Percentiles rank a stretch among this genome's conserved stretches.
These are phyloP conservation scores for Montipora cactus DNA, from an alignment of 64 coral and sea anemone species.

Conservation along the genomic window DNA sequence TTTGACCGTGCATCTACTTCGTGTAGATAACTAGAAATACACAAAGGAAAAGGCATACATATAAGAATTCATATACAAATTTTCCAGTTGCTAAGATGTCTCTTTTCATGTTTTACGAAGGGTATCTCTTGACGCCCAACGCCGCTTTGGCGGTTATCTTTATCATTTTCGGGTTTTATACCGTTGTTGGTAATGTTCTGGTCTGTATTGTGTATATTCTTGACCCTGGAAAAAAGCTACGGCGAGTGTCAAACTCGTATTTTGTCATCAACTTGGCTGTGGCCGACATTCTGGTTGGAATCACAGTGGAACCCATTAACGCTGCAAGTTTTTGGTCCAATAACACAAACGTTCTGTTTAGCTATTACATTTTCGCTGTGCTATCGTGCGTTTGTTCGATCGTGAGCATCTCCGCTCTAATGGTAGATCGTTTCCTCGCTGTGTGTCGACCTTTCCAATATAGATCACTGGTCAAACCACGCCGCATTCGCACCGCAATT, in stretches of 20 bases:
- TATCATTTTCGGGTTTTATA: constrained; percentile 86
- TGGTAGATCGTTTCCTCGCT: constrained; percentile 81
- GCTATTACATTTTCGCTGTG: constrained; percentile 81
- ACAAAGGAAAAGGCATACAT: neutral
- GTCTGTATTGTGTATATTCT: constrained; percentile 80
- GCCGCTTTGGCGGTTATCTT: constrained; percentile 68
- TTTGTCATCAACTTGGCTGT: constrained; percentile 86
- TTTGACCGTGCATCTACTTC: neutral
- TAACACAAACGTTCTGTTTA: constrained; percentile 70
- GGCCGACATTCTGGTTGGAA: constrained; percentile 89
- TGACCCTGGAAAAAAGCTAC: constrained; percentile 80
- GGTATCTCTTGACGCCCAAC: constrained; percentile 87
- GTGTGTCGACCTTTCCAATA: constrained; percentile 84
- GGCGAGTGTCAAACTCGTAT: constrained; percentile 75
- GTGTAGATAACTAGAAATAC: neutral
- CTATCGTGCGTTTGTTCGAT: constrained; percentile 92
- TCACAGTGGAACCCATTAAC: constrained; percentile 89
- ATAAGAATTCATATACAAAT: neutral
- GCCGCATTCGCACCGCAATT: constrained; percentile 50
- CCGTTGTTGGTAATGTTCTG: constrained; percentile 81
- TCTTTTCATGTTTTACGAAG: constrained; percentile 87
- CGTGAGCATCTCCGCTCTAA: constrained; percentile 77
- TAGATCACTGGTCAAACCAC: constrained; percentile 50
- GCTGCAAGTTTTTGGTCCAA: constrained; percentile 82
- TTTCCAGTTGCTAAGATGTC: constrained; percentile 24